These are phyloP conservation scores for Celastrina argiolus DNA, from an alignment of 2,888 invertebrate species.

Conservation along the genomic window DNA sequence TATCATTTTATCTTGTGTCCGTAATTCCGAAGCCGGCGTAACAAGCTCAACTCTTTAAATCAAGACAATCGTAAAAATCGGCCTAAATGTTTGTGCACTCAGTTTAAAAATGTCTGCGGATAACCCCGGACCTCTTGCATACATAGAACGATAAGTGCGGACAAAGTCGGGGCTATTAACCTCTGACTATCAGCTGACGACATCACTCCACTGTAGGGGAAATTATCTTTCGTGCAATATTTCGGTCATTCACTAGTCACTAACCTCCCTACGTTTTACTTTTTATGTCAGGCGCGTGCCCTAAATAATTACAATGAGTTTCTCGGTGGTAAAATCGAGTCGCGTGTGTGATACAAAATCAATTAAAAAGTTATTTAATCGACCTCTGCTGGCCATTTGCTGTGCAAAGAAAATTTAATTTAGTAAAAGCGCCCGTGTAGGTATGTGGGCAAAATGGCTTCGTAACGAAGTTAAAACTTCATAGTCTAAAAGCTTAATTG, in stretches of 20 bases:
- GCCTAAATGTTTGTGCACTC: conserved; percentile 26
- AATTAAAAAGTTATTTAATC: background rate
- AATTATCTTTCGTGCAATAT: conserved; percentile 67
- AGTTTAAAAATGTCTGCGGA: conserved; percentile 44
- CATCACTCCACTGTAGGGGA: conserved; percentile 60
- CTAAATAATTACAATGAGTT: background rate
- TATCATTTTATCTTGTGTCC: background rate
- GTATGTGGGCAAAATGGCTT: background rate
- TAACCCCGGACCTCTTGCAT: conserved; percentile 59
- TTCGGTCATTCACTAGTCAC: conserved; percentile 63
- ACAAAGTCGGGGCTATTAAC: conserved; percentile 71
- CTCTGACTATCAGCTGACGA: conserved; percentile 73
- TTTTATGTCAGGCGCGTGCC: conserved; percentile 8
- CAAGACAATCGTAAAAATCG: background rate
- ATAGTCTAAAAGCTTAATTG: background rate
- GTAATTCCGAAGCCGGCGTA: background rate
- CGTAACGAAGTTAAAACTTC: conserved; percentile 1
- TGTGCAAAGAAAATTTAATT: background rate
- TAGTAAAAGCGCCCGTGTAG: background rate
- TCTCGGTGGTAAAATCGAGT: background rate
- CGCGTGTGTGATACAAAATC: background rate
- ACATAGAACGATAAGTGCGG: conserved; percentile 57
- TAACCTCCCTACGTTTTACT: conserved; percentile 39
- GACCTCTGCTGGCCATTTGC: background rate
- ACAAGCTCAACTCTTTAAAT: background rate